Conservation (phyloP, 2,888 invertebrate genomes). For the Stenodema calcarata region DNA sequence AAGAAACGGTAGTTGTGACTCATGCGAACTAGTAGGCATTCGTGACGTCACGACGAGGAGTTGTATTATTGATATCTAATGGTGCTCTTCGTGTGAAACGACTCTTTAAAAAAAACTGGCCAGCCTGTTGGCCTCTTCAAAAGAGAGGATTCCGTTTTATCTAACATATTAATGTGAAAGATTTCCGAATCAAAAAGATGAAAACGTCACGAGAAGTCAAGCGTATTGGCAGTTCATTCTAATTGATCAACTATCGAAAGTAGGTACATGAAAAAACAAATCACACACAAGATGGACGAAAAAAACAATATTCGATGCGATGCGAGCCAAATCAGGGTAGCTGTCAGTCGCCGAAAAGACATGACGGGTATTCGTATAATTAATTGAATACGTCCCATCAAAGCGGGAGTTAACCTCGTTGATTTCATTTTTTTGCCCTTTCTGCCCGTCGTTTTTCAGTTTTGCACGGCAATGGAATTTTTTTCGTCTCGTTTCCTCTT, state of each 20-base stretch:
- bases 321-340: not conserved
- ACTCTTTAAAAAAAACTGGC: not conserved
- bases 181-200: not conserved
- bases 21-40: not conserved
- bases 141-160: not conserved
- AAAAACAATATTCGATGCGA: not conserved
- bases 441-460: not conserved
- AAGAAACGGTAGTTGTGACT: not conserved
- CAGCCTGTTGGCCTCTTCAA: not conserved
- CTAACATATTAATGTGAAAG: not conserved
- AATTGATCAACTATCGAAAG: not conserved
- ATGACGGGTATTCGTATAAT: not conserved
- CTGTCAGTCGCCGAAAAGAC: not conserved
- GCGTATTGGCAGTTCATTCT: not conserved
- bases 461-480: not conserved
- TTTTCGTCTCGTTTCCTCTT: not conserved
- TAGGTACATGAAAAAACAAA: not conserved
- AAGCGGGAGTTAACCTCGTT: not conserved
- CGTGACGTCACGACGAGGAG: not conserved
- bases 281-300: not conserved
- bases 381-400: not conserved
- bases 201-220: not conserved
- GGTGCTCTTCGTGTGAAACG: not conserved
- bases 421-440: not conserved
- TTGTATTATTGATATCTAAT: not conserved